Conservation (phyloP, 2,888 invertebrate species). For the Adelphocoris suturalis region DNA sequence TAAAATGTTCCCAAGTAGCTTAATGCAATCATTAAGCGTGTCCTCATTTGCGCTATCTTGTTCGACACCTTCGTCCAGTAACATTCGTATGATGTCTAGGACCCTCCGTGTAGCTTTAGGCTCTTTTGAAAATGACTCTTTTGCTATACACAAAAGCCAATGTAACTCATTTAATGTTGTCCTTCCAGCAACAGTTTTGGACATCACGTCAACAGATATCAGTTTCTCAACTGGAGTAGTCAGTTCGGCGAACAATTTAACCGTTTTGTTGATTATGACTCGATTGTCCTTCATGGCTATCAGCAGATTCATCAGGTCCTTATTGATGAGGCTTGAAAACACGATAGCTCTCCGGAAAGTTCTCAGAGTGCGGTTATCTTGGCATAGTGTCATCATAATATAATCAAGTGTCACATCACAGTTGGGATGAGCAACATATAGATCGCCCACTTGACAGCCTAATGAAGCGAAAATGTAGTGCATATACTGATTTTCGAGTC, state of each 20-base stretch:
- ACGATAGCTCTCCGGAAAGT: conserved; percentile 86
- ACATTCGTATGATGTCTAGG: conserved; percentile 83
- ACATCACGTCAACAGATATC: conserved; percentile 84
- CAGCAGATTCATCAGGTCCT: conserved; percentile 76
- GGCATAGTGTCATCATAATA: conserved; percentile 83
- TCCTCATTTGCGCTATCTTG: conserved; percentile 76
- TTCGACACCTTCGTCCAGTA: conserved; percentile 78
- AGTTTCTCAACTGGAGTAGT: conserved; percentile 89
- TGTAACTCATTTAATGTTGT: conserved; percentile 87
- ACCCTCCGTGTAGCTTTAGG: conserved; percentile 84
- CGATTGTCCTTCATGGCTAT: conserved; percentile 65
- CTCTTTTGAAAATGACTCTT: conserved; percentile 85
- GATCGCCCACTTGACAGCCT: conserved; percentile 82
- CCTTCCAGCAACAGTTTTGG: conserved; percentile 84
- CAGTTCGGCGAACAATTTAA: conserved; percentile 85
- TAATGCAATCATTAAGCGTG: conserved; percentile 85
- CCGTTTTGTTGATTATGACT: conserved; percentile 60
- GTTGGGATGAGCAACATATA: conserved; percentile 84
- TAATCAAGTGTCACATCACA: conserved; percentile 83
- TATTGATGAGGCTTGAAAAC: conserved; percentile 86
- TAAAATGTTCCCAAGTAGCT: conserved; percentile 86
- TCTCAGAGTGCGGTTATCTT: conserved; percentile 85
- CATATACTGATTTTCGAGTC: conserved; percentile 79
- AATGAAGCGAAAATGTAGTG: conserved; percentile 85
- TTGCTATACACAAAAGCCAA: conserved; percentile 83